Evolutionary conservation across 2,797 vertebrate genomes (phyloP), one percentile per base, ranked within the genome.

Genomic region (Diceros bicornis): DNA sequence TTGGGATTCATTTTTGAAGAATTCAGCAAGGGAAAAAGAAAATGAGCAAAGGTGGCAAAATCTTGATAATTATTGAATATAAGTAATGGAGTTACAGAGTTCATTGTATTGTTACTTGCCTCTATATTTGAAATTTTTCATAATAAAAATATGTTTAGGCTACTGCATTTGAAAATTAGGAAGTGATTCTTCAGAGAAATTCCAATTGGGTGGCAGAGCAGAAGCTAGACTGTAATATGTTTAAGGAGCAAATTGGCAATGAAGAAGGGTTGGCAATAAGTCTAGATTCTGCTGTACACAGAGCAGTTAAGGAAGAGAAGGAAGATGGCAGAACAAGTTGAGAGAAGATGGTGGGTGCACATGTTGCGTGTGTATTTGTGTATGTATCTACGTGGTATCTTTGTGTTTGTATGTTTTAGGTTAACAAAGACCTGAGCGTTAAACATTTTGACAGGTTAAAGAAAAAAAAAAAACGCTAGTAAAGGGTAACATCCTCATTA

Each of bases 1-100:
- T 87, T 89, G 61, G 41, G 11, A 78, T 72, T 94, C 84, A 21
- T 71, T 91, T 84, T 90, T 20, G 75, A 89, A 47, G 75, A 91
- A 93, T 77, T 93, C 57, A 94, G 13, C 16, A 90, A 90, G 55
- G 57, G 75, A 71, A 84, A 81, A 57, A 41, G 52, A 61, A 86
- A 94, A 52, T 52, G 4, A 85, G 18, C 32, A 62, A 84, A 94
- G 82, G 23, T 74, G 77, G 17, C n/a, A 69, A 92, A 91, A 78
- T 84, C 50, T 87, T 64, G 14, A 9, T 62, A 90, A 84, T 79
- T 95, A 71, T 16, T 72, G 41, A 71, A n/a, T 66, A n/a, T 41
- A 68, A 89, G n/a, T 32, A 11, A 34, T 66, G 16, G 21, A n/a
- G 8, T 44, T 57, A n/a, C 7, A 91, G 23, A 64, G n/a, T 34